Evolutionary conservation across 2,113 vertebrate genomes (phyloP).

Genomic region (Pelodiscus sinensis): DNA sequence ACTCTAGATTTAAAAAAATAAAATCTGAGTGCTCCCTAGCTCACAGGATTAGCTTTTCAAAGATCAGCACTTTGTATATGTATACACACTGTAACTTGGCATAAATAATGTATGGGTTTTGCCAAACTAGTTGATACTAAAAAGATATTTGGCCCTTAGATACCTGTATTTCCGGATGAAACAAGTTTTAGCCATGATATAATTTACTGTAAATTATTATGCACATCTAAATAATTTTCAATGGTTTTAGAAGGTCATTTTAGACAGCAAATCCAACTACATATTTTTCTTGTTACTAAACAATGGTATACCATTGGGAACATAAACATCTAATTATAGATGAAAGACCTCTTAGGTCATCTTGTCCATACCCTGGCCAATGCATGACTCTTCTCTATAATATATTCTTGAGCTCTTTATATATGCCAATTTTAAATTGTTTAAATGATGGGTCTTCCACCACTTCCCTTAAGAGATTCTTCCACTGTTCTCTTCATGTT

Average conservation of each 20-base stretch:
- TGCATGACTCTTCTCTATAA: not conserved
- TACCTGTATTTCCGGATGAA: not conserved
- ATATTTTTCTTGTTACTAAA: conserved; percentile 25
- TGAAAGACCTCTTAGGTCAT: not conserved
- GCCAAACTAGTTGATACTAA: not conserved
- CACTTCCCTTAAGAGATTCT: not conserved
- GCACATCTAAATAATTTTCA: not conserved
- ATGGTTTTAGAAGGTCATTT: not conserved
- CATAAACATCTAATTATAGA: conserved; percentile 33
- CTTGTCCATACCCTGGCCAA: not conserved
- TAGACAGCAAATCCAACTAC: not conserved
- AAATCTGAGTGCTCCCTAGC: not conserved
- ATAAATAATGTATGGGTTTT: not conserved
- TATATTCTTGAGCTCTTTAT: not conserved
- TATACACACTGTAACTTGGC: not conserved
- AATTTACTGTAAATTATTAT: not conserved
- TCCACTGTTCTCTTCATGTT: conserved; percentile 16
- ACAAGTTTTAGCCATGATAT: not conserved
- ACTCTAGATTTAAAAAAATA: not conserved
- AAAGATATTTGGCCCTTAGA: not conserved
- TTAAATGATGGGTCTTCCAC: conserved; percentile 6
- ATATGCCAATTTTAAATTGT: conserved; percentile 13
- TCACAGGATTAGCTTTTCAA: not conserved
- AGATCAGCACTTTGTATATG: not conserved
- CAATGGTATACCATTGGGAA: not conserved